phyloP scores from a whole-genome alignment of 2,113 vertebrate genomes.

The Platanista minor region DNA sequence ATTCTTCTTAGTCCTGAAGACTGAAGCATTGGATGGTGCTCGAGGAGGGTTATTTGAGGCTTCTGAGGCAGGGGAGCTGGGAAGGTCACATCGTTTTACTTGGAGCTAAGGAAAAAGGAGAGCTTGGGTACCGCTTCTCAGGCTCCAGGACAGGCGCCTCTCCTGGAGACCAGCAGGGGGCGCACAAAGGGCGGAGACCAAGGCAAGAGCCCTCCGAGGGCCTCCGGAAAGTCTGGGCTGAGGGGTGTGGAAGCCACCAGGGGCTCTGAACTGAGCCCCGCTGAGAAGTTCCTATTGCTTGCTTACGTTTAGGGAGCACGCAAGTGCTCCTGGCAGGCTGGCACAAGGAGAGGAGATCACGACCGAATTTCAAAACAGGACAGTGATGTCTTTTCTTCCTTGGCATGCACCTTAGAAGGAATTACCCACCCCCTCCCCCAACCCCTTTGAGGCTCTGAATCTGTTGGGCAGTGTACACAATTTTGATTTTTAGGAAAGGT shows the following conservation, averaged over 20 bases:
- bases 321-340: not conserved
- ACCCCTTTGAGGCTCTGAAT: not conserved
- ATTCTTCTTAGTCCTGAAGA: not conserved
- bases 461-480: not conserved
- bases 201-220: not conserved
- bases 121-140: not conserved
- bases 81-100: not conserved
- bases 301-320: not conserved
- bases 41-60: not conserved
- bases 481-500: not conserved
- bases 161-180: conserved; percentile 29
- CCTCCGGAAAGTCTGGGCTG: not conserved
- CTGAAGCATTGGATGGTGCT: not conserved
- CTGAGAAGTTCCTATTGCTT: not conserved
- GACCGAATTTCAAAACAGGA: not conserved
- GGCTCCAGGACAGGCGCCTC: not conserved
- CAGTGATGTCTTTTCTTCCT: not conserved
- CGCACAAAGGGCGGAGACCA: not conserved
- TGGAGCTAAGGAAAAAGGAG: not conserved
- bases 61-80: not conserved
- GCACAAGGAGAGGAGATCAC: too few relatives aligned
- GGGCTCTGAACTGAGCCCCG: fast-evolving
- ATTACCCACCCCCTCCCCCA: not conserved
- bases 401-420: not conserved
- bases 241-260: not conserved